Evolutionary conservation across 1,140 invertebrate genomes (phyloP).

Genomic region (Popillia japonica): DNA sequence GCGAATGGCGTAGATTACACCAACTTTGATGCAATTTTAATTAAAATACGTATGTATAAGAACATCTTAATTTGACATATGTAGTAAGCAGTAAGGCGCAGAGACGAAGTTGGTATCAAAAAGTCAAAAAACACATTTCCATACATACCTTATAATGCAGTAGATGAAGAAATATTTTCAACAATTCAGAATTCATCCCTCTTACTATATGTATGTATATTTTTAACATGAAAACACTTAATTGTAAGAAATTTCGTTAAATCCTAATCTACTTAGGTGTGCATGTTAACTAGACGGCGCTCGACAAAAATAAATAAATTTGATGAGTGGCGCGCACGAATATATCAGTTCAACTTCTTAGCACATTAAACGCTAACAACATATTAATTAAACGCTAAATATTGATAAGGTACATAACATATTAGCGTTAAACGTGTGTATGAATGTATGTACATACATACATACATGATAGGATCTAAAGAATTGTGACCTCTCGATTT

Average conservation of each 20-base stretch:
- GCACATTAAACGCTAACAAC: background rate
- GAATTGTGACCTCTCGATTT: background rate
- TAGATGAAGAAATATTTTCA: background rate
- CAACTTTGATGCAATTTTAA: no score
- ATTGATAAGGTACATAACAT: conserved; percentile 1
- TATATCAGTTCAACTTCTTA: background rate
- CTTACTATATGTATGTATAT: background rate
- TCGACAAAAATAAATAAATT: background rate
- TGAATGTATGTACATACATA: background rate
- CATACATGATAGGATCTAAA: background rate
- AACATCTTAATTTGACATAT: no score
- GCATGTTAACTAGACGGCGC: background rate
- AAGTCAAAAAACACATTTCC: no score
- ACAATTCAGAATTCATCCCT: background rate
- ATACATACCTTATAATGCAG: background rate
- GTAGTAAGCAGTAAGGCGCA: no score
- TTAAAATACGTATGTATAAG: no score
- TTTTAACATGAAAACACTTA: background rate
- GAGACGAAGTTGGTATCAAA: no score
- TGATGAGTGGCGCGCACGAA: background rate
- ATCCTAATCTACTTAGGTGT: background rate
- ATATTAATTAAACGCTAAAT: background rate
- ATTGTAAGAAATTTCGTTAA: background rate
- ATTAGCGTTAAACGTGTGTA: background rate
- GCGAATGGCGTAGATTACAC: no score